Conservation (phyloP, 1,140 invertebrate genomes). For the Nilaparvata lugens region DNA sequence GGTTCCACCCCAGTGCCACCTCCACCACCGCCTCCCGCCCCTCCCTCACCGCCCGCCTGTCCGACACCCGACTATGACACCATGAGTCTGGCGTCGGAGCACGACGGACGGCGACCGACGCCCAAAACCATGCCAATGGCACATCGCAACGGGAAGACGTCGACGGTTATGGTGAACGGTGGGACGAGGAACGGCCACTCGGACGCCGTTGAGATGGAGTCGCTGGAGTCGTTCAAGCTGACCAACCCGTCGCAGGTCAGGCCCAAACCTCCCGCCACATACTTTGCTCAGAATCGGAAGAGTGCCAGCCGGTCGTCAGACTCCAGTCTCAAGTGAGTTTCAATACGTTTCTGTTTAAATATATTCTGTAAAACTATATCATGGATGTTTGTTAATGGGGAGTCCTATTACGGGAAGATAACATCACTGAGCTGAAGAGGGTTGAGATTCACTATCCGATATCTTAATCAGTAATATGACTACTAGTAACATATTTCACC, state of each 20-base stretch:
- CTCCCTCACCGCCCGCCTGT: conserved; percentile 39
- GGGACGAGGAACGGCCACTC: conserved; percentile 17
- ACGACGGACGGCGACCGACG: conserved; percentile 3
- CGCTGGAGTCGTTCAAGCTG: conserved; percentile 58
- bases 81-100: conserved; percentile 27
- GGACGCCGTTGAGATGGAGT: conserved; percentile 55
- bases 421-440: no score
- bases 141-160: conserved; percentile 25
- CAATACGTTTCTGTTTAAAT: no score
- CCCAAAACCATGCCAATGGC: conserved; percentile 1
- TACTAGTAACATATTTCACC: no score
- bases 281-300: conserved; percentile 42
- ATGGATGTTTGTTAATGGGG: no score
- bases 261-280: conserved; percentile 55
- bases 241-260: conserved; percentile 44
- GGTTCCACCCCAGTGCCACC: neutral
- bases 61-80: conserved; percentile 54
- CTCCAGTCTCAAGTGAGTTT: conserved; percentile 8
- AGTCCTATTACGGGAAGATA: no score
- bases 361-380: no score
- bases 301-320: conserved; percentile 18
- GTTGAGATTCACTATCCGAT: no score
- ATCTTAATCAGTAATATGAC: no score
- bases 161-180: conserved; percentile 18
- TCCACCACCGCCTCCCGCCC: conserved; percentile 20